Evolutionary conservation across 2,888 invertebrate species (phyloP).

Genomic region (Pasiphila rectangulata): DNA sequence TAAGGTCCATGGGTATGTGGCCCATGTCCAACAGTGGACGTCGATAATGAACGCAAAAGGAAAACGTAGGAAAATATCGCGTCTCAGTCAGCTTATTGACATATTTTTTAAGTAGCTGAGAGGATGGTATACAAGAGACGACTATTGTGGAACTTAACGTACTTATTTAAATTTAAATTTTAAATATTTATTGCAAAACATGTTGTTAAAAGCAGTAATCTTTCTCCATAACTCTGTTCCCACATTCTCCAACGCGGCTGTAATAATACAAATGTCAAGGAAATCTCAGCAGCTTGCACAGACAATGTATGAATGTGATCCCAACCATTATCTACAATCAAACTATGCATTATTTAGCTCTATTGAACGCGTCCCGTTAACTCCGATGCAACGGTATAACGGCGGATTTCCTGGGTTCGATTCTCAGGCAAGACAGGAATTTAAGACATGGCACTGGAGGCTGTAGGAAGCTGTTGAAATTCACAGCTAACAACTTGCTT

Average conservation of each 20-base stretch:
- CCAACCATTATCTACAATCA: constrained; percentile 28
- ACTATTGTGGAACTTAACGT: too few species aligned
- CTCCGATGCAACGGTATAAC: constrained; percentile 55
- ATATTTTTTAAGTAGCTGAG: too few species aligned
- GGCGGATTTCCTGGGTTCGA: constrained; percentile 69
- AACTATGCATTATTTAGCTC: constrained; percentile 30
- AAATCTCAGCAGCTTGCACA: constrained; percentile 1
- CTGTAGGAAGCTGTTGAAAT: constrained; percentile 24
- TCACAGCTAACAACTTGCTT: constrained; percentile 12
- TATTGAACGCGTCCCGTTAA: constrained; percentile 52
- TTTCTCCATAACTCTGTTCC: too few species aligned
- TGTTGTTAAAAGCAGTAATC: too few species aligned
- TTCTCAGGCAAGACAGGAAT: constrained; percentile 63
- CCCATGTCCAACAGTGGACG: too few species aligned
- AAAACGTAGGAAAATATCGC: too few species aligned
- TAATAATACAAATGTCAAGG: background rate
- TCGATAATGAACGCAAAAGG: too few species aligned
- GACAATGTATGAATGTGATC: constrained; percentile 20
- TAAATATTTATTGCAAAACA: too few species aligned
- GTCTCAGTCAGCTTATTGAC: too few species aligned
- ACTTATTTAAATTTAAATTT: too few species aligned
- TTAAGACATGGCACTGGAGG: constrained; percentile 35
- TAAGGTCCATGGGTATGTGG: too few species aligned
- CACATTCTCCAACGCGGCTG: constrained; percentile 1
- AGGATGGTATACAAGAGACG: too few species aligned